Conservation (phyloP, 2,113 vertebrate species). For the Corythaeola cristata region DNA sequence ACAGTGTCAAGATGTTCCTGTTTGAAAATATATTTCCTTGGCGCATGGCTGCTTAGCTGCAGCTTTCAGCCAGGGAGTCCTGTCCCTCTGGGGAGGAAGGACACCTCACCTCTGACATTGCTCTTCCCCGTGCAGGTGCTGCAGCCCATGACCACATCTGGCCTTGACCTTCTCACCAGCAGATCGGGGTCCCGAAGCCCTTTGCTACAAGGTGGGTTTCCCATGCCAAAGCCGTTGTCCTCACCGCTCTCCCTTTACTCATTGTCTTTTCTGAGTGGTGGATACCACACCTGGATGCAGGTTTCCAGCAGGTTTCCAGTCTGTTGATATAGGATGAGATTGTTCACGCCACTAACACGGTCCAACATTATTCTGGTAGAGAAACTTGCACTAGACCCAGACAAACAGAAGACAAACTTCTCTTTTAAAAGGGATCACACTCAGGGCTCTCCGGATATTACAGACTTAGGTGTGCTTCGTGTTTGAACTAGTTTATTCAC, state of each 20-base stretch:
- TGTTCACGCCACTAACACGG: not conserved
- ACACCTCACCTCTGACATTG: not conserved
- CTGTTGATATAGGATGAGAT: not conserved
- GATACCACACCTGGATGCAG: not conserved
- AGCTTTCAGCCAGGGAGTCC: not conserved
- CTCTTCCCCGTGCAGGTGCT: not conserved
- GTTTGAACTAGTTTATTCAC: not conserved
- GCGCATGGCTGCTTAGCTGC: not conserved
- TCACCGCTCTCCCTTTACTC: not conserved
- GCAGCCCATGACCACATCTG: accelerated
- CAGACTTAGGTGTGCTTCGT: not conserved
- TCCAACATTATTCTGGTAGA: not conserved
- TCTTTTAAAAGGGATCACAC: not conserved
- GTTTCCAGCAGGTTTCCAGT: not conserved
- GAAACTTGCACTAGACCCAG: not conserved
- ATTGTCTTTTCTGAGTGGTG: not conserved
- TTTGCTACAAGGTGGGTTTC: not conserved
- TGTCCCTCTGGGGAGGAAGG: not conserved
- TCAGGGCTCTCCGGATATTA: not conserved
- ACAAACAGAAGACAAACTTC: not conserved
- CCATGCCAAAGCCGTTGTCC: not conserved
- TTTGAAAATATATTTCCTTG: not conserved
- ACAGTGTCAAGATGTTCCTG: not conserved
- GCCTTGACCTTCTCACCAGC: not conserved
- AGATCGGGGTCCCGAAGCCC: accelerated